Evolutionary conservation across 2,797 vertebrate species (phyloP).

Genomic region (Hyperoplus immaculatus): DNA sequence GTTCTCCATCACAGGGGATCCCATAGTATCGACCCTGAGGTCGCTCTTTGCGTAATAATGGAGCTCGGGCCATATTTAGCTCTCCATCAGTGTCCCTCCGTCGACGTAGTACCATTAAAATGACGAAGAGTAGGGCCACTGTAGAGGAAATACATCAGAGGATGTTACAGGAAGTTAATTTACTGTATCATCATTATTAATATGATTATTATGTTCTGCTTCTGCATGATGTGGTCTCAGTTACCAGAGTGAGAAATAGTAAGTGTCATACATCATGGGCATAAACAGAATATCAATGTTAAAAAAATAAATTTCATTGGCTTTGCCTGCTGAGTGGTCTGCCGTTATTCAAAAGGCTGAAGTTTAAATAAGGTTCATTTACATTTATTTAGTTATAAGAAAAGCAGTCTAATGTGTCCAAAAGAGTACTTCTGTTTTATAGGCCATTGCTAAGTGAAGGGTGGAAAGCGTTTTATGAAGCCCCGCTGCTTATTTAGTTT

Average conservation of each 20-base stretch:
- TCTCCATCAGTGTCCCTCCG: conserved; percentile 74
- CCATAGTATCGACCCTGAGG: conserved; percentile 81
- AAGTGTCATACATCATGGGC: not conserved
- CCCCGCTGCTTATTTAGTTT: not conserved
- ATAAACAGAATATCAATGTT: not conserved
- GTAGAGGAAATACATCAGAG: conserved; percentile 21
- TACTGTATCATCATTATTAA: not conserved
- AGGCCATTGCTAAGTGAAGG: not conserved
- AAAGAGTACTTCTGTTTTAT: not conserved
- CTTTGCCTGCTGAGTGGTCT: not conserved
- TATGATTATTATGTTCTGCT: conserved; percentile 33
- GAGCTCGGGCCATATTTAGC: conserved; percentile 78
- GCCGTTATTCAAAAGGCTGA: not conserved
- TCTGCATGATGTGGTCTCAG: conserved; percentile 8
- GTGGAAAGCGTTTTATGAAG: conserved; percentile 11
- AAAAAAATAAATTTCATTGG: not conserved
- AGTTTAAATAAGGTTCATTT: not conserved
- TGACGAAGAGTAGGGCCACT: conserved; percentile 85
- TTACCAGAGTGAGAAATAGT: not conserved
- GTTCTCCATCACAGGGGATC: conserved; percentile 86
- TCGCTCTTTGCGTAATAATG: conserved; percentile 81
- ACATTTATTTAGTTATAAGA: not conserved
- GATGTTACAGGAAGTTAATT: conserved; percentile 14
- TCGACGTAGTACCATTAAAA: conserved; percentile 84
- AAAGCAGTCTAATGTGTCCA: not conserved